Evolutionary conservation across 2,113 vertebrate species (phyloP), one percentile per base, ranked within the genome.

Genomic region (Gorilla gorilla): DNA sequence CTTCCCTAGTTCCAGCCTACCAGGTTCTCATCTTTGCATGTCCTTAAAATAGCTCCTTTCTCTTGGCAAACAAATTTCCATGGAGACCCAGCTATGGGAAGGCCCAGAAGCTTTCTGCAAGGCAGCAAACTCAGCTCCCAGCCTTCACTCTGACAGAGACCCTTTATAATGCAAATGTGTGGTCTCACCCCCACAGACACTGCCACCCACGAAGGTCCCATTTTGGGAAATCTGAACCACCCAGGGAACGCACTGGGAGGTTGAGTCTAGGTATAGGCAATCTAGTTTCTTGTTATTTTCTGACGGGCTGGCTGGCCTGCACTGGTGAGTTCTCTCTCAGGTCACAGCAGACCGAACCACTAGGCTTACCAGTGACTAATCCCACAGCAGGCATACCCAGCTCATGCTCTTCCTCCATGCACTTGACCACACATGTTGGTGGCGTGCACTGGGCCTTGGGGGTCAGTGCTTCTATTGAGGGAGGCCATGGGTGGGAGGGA

Each of bases 21-120:
- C 0, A 0, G 70, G 1, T 0, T 93, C 89, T 97, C 94, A 85
- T 90, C 96, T 92, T 91, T 50, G 0, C 80, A n/a, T 6, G 16
- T 90, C 91, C 98, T 98, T 98, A 98, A 98, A 98, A 98, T 98
- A 99, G 98, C 97, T 98, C 92, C 84, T 97, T 94, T 97, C 93
- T 98, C 86, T 89, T 89, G 8, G 64, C 83, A 84, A 96, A 85
- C 79, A 86, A 93, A 98, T 98, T 98, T 98, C 98, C 98, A 98
- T 98, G 98, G 98, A 98, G 98, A 98, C 96, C 35, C 94, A 97
- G 97, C 96, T 96, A 55, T 94, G 97, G 98, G 87, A 98, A 98
- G 93, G 38, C 93, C 86, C 96, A 30, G 66, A 81, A 96, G 91
- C 78, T 68, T 97, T 76, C 93, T 88, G 78, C 48, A 57, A 94